Conservation (phyloP, 2,797 vertebrate genomes). For the Fratercula arctica region DNA sequence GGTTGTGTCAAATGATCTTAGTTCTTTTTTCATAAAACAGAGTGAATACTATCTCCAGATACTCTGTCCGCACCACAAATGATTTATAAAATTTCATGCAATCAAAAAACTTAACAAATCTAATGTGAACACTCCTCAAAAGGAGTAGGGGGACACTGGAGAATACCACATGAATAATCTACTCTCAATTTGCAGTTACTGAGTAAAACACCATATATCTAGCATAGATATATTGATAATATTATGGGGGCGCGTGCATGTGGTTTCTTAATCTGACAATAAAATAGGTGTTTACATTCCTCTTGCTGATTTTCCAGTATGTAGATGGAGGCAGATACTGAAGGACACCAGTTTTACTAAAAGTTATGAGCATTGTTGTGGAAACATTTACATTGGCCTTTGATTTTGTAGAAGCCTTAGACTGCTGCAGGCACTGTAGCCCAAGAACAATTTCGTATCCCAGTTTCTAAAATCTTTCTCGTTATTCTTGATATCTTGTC, state of each 20-base stretch:
- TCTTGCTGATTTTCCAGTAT: background rate
- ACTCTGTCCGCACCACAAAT: background rate
- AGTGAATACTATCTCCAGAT: background rate
- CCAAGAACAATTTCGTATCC: background rate
- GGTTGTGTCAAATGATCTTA: background rate
- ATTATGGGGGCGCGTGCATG: background rate
- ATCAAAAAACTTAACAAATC: background rate
- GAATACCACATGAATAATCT: background rate
- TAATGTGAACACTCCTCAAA: fast-evolving
- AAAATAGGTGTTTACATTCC: background rate
- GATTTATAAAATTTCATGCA: background rate
- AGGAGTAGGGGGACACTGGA: background rate
- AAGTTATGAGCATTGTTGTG: background rate
- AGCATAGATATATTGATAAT: background rate
- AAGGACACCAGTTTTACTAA: background rate
- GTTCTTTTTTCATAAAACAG: background rate
- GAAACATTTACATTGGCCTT: background rate
- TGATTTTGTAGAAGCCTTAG: background rate
- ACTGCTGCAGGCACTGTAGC: fast-evolving
- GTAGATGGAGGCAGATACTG: background rate
- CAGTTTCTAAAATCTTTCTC: background rate
- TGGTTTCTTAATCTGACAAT: background rate
- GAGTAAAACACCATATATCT: background rate
- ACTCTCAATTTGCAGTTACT: background rate
- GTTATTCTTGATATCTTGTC: background rate